Evolutionary conservation across 92 coral and sea anemone genomes (phyloP).

Genomic region (Palythoa caribaeorum): DNA sequence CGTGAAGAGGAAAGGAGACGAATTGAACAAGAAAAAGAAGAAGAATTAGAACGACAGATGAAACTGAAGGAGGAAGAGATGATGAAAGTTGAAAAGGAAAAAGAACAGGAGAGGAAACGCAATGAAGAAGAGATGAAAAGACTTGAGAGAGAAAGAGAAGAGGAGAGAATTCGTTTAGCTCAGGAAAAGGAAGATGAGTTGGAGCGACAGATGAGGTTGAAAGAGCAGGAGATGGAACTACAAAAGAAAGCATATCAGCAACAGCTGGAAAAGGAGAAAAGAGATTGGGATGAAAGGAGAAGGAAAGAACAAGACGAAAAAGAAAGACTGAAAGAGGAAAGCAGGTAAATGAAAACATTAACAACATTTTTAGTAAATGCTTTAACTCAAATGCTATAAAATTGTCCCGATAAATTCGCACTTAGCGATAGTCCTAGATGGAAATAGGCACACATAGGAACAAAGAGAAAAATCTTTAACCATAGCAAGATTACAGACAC

Average conservation of each 20-base stretch:
- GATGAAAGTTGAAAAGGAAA: constrained; percentile 65
- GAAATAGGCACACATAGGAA: too few relatives aligned
- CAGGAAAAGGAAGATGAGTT: constrained; percentile 77
- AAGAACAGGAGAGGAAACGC: constrained; percentile 71
- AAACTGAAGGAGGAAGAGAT: constrained; percentile 75
- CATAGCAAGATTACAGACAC: too few relatives aligned
- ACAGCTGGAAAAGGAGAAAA: constrained; percentile 70
- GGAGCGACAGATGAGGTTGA: constrained; percentile 82
- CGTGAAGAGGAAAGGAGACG: constrained; percentile 65
- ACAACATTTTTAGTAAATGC: too few relatives aligned
- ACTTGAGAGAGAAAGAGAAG: constrained; percentile 54
- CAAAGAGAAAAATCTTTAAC: too few relatives aligned
- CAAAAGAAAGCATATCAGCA: constrained; percentile 78
- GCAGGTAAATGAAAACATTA: constrained; percentile 9
- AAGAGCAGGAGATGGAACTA: constrained; percentile 83
- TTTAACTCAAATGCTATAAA: too few relatives aligned
- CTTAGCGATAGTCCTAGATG: too few relatives aligned
- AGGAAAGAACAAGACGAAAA: constrained; percentile 67
- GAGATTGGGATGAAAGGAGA: constrained; percentile 64
- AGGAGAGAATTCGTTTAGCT: constrained; percentile 53
- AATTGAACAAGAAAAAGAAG: constrained; percentile 72
- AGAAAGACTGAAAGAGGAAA: constrained; percentile 66
- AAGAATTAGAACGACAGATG: constrained; percentile 80
- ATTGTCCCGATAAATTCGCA: too few relatives aligned
- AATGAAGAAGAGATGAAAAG: constrained; percentile 70